Evolutionary conservation across 2,797 vertebrate genomes (phyloP).

Genomic region (Microtus obscurus): DNA sequence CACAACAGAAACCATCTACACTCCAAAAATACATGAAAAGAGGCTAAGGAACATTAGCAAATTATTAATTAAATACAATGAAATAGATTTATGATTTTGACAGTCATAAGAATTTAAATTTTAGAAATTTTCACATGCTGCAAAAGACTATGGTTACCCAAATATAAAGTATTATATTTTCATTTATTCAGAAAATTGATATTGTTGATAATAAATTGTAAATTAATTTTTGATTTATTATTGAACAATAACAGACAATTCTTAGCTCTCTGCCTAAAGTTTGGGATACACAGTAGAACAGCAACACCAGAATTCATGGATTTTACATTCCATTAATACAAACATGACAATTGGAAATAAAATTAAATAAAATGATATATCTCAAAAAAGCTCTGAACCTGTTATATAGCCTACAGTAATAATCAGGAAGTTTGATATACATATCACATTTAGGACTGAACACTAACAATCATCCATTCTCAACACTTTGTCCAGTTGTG

Average conservation of each 20-base stretch:
- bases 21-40: neutral
- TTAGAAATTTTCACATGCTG: neutral
- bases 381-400: neutral
- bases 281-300: neutral
- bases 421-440: neutral
- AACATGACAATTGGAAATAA: neutral
- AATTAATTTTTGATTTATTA: neutral
- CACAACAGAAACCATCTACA: neutral
- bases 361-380: neutral
- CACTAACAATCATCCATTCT: neutral
- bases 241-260: neutral
- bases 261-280: neutral
- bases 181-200: neutral
- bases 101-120: neutral
- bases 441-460: neutral
- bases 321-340: neutral
- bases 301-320: neutral
- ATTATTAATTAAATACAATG: slow-evolving; percentile 8
- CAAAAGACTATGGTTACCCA: neutral
- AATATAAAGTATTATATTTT: slow-evolving; percentile 1
- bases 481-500: too few relatives aligned
- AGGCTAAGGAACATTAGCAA: neutral
- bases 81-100: neutral
- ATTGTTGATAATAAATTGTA: neutral
- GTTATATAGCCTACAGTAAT: neutral